Conservation (phyloP, 2,113 vertebrate species). For the Tachuris rubrigastra region DNA sequence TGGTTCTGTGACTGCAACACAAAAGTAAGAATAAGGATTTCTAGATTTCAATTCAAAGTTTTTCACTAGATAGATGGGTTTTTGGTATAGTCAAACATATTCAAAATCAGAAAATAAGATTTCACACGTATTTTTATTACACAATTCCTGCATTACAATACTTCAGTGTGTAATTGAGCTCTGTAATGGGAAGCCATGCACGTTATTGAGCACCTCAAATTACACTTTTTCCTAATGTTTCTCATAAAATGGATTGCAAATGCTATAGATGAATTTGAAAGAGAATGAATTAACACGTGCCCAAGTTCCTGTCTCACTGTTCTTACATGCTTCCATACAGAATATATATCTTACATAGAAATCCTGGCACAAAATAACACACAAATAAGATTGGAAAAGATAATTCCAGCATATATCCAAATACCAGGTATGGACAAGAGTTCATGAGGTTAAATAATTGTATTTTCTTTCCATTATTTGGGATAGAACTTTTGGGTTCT, state of each 20-base stretch:
- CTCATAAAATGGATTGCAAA: neutral
- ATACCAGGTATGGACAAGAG: neutral
- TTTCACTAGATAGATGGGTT: neutral
- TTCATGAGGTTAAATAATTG: neutral
- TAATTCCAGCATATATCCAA: neutral
- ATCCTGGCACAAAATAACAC: neutral
- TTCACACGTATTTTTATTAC: neutral
- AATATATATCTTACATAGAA: neutral
- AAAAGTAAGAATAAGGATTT: neutral
- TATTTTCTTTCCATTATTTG: neutral
- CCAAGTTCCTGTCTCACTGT: neutral
- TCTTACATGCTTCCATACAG: neutral
- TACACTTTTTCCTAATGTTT: neutral
- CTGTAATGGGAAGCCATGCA: neutral
- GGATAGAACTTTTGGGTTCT: neutral
- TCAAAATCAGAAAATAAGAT: neutral
- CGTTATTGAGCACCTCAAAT: accelerated
- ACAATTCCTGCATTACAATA: neutral
- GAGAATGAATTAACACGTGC: neutral
- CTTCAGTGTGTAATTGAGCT: neutral
- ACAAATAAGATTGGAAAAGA: neutral
- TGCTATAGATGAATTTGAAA: accelerated
- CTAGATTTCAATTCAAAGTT: neutral
- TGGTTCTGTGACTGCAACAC: neutral
- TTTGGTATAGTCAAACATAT: neutral